A percentile compares a stretch with the other conserved stretches of the same genome.
Evolutionary conservation across 2,113 vertebrate species (phyloP).

Genomic region (Pachycephala philippinensis): DNA sequence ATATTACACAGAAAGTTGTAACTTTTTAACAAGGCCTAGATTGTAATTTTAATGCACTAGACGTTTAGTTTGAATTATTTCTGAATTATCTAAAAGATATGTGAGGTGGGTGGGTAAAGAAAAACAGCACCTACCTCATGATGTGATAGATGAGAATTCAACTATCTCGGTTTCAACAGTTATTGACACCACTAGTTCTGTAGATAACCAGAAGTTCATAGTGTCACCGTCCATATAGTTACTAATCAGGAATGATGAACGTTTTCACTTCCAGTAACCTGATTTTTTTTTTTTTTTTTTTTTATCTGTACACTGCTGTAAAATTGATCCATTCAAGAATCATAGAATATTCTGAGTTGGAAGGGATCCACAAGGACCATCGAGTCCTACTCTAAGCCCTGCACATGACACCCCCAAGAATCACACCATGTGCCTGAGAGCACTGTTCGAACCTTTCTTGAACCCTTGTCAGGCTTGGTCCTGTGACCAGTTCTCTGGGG

Average conservation of each 20-base stretch:
- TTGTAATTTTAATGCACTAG: background rate
- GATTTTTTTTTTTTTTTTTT: background rate
- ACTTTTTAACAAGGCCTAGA: background rate
- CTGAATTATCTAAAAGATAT: background rate
- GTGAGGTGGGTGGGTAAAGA: fast-evolving
- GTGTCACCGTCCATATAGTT: background rate
- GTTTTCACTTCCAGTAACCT: background rate
- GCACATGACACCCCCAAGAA: background rate
- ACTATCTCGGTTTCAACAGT: background rate
- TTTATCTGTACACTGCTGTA: background rate
- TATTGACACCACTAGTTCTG: background rate
- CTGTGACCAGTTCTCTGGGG: background rate
- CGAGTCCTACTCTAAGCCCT: fast-evolving
- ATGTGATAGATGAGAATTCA: background rate
- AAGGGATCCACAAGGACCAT: background rate
- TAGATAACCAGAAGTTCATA: background rate
- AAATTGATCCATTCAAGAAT: background rate
- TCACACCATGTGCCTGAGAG: background rate
- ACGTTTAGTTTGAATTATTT: background rate
- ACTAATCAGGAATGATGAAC: background rate
- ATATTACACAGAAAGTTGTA: background rate
- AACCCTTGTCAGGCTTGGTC: background rate
- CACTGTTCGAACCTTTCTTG: background rate
- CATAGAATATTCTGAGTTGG: background rate
- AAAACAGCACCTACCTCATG: background rate